These are phyloP conservation scores for Dione vanillae DNA, from an alignment of 2,888 invertebrate species.

Conservation along the genomic window DNA sequence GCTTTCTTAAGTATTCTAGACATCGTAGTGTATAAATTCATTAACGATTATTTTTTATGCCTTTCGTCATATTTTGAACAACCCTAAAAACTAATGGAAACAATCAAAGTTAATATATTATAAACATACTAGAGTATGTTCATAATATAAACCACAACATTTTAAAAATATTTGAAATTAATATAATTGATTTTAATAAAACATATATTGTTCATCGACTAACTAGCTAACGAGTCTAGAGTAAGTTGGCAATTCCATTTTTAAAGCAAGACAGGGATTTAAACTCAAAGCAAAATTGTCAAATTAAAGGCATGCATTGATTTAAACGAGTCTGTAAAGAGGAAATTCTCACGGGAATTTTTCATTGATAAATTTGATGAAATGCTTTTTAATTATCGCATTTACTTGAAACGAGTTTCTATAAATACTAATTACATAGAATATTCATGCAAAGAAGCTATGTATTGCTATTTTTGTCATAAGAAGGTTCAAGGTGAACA, in stretches of 20 bases:
- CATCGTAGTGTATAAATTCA: no score
- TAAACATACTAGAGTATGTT: no score
- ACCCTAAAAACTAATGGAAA: no score
- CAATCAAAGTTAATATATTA: no score
- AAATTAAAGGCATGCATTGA: slow-evolving; percentile 32
- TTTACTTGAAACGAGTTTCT: not conserved
- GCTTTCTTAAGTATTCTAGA: no score
- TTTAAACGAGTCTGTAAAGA: slow-evolving; percentile 27
- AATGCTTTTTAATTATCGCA: slow-evolving; percentile 1
- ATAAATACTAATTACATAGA: not conserved
- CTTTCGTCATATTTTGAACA: no score
- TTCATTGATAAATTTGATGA: slow-evolving; percentile 10
- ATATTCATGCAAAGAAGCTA: no score
- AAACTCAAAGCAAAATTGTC: slow-evolving; percentile 6
- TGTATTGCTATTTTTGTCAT: no score
- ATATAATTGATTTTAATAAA: not conserved
- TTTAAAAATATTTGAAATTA: not conserved
- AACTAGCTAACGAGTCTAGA: not conserved
- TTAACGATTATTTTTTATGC: no score
- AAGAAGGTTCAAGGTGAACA: no score
- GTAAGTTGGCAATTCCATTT: not conserved
- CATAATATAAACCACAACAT: no score
- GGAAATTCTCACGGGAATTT: slow-evolving; percentile 10
- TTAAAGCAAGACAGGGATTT: not conserved
- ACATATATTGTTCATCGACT: not conserved